Evolutionary conservation across 2,113 vertebrate genomes (phyloP).

Genomic region (Brachyhypopomus occidentalis): DNA sequence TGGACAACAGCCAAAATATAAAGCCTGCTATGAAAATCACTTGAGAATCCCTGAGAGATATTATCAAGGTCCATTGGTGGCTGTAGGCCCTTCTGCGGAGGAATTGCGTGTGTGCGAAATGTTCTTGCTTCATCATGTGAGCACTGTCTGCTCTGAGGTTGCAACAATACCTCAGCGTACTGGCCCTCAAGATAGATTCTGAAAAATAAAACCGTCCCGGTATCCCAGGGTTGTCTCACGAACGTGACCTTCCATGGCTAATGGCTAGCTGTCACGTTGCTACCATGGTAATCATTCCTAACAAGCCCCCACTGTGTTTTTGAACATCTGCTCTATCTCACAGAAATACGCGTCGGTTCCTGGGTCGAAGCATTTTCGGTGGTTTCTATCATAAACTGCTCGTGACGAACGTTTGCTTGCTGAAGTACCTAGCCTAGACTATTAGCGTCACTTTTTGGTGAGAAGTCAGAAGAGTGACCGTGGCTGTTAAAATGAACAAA

Average conservation of each 20-base stretch:
- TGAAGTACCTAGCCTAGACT: not conserved
- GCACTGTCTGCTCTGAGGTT: constrained; percentile 12
- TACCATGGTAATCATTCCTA: constrained; percentile 26
- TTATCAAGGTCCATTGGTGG: not conserved
- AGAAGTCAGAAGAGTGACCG: not conserved
- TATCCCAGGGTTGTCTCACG: constrained; percentile 32
- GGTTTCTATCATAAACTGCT: not conserved
- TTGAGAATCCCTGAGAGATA: not conserved
- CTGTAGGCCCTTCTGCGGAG: not conserved
- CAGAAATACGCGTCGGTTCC: not conserved
- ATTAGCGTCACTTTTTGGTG: not conserved
- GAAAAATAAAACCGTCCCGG: constrained; percentile 38
- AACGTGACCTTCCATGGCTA: constrained; percentile 39
- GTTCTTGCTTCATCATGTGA: constrained; percentile 30
- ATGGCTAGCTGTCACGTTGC: constrained; percentile 26
- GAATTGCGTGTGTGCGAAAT: constrained; percentile 18
- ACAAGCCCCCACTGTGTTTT: not conserved
- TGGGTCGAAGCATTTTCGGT: not conserved
- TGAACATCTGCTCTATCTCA: not conserved
- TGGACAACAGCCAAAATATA: not conserved
- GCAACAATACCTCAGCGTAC: constrained; percentile 26
- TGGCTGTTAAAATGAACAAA: constrained; percentile 16
- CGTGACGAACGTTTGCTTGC: not conserved
- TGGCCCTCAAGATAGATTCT: constrained; percentile 38
- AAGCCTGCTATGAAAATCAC: constrained; percentile 10